Evolutionary conservation across 2,113 vertebrate genomes (phyloP), one percentile per base, ranked within the genome.

Genomic region (Zosterops borbonicus): DNA sequence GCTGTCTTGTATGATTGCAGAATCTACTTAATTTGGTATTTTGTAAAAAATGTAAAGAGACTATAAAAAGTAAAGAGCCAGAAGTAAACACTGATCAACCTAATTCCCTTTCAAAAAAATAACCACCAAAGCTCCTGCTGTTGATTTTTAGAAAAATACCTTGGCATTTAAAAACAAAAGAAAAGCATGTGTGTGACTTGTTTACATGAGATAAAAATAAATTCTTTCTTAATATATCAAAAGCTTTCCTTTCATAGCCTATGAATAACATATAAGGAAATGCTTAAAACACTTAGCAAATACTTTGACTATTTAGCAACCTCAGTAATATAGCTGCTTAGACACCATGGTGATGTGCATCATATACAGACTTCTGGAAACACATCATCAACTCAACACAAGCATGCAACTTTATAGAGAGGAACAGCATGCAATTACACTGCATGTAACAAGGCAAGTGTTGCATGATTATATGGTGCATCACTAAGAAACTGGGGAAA

Each of bases 41-140:
- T 91, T 80, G 59, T 42, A 85, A 87, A 82, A 87, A 86, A 69
- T 31, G 44, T 53, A 87, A 62, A 70, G 47, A 53, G 14, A 76
- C 27, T 76, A 63, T 17, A 84, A 91, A 94, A 89, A 79, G 19
- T 25, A 69, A 75, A 78, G 29, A 83, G 17, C 1, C 65, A 70
- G 29, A 95, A 88, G 47, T 77, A 94, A 97, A 88, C 19, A 95
- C 88, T 93, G 46, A 95, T 90, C 75, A 80, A 74, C 11, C 28
- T 88, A 80, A 70, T 74, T 67, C 17, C 27, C 46, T 77, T 86
- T 15, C 8, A 74, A 65, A 89, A 68, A 82, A 89, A 9, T 2
- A 39, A 39, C 3, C 47, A 39, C 23, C 33, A 80, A 69, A 91
- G 77, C 15, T 73, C 37, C 58, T 41, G 55, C 46, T 83, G 55